Evolutionary conservation across 2,797 vertebrate species (phyloP).

Genomic region (Sciurus carolinensis): DNA sequence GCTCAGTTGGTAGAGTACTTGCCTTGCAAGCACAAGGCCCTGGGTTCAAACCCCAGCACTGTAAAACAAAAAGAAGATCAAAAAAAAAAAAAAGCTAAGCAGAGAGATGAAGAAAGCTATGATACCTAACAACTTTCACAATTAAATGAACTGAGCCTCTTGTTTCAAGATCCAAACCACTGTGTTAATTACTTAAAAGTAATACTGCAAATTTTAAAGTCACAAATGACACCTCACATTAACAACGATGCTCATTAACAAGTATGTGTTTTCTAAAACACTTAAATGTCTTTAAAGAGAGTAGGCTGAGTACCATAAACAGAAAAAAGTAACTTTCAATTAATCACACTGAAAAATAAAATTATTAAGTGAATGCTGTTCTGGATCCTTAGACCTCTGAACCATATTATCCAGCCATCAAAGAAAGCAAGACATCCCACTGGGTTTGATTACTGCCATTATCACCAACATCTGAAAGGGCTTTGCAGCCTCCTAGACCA

Average conservation of each 20-base stretch:
- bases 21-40: too few species aligned
- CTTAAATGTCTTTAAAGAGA: constrained; percentile 56
- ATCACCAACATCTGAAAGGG: not conserved
- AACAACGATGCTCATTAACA: constrained; percentile 8
- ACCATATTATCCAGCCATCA: not conserved
- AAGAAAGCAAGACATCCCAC: not conserved
- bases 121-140: constrained; percentile 18
- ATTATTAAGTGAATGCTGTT: not conserved
- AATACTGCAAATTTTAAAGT: constrained; percentile 38
- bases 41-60: too few species aligned
- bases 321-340: constrained; percentile 29
- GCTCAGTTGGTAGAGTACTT: too few species aligned
- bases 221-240: constrained; percentile 12
- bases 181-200: constrained; percentile 46
- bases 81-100: constrained; percentile 26
- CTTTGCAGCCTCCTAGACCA: not conserved
- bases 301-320: not conserved
- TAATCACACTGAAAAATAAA: constrained; percentile 43
- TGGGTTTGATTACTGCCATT: not conserved
- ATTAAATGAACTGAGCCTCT: not conserved
- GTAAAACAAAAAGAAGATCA: too few species aligned
- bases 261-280: constrained; percentile 43
- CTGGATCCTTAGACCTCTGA: not conserved
- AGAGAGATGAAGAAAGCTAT: constrained; percentile 5
- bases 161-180: not conserved